phyloP scores from a whole-genome alignment of 35 echinoderm and acorn worm genomes.

The Apostichopus californicus region DNA sequence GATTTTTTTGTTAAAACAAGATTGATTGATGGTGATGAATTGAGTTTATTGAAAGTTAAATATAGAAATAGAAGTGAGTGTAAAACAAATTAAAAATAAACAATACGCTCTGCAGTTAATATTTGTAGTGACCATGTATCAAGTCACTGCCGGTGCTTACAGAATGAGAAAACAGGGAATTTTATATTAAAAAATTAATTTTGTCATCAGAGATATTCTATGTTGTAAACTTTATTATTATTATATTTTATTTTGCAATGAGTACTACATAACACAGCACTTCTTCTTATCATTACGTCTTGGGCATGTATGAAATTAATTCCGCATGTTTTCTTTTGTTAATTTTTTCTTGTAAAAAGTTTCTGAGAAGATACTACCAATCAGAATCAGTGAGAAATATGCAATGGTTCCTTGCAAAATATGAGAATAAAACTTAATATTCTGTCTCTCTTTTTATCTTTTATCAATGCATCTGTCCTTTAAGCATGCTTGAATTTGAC shows the following conservation, averaged over 20 bases:
- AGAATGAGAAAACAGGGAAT: slow-evolving; percentile 5
- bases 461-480: too few relatives aligned
- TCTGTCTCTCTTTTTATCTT: background rate
- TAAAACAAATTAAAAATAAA: too few relatives aligned
- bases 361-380: too few relatives aligned
- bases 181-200: background rate
- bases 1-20: too few relatives aligned
- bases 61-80: too few relatives aligned
- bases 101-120: too few relatives aligned
- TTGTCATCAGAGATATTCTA: slow-evolving; percentile 9
- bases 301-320: background rate
- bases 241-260: background rate
- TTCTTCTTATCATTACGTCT: background rate
- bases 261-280: background rate
- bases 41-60: too few relatives aligned
- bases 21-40: too few relatives aligned
- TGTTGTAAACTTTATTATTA: background rate
- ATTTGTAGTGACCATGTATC: background rate
- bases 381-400: background rate
- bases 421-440: background rate
- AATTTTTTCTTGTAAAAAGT: background rate
- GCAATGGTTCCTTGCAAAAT: background rate
- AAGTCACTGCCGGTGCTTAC: slow-evolving; percentile 9
- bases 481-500: too few relatives aligned
- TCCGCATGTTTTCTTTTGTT: background rate